These are phyloP conservation scores for Phoxinus phoxinus DNA, from an alignment of 2,113 vertebrate genomes.

Conservation along the genomic window DNA sequence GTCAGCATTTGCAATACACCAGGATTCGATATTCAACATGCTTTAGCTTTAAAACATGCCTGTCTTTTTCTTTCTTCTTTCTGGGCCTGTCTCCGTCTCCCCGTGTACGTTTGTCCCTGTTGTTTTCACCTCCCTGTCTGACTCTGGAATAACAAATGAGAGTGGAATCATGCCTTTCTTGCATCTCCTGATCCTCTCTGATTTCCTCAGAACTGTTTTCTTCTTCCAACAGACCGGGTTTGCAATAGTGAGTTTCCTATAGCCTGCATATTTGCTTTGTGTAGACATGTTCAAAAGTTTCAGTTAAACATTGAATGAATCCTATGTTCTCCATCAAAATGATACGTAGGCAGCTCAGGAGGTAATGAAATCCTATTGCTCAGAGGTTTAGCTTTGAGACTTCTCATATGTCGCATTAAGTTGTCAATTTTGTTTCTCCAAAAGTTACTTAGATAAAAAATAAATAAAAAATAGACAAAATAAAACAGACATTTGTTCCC, in stretches of 20 bases:
- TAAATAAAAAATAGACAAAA: background rate
- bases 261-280: background rate
- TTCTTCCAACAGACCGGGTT: background rate
- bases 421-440: background rate
- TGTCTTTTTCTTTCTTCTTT: background rate
- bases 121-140: conserved; percentile 23
- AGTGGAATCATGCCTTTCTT: background rate
- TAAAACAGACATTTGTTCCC: background rate
- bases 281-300: background rate
- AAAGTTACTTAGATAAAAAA: background rate
- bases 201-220: background rate
- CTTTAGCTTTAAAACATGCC: background rate
- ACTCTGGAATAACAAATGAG: conserved; percentile 29
- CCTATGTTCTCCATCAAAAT: background rate
- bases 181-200: background rate
- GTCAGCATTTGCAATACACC: background rate
- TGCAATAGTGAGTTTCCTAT: background rate
- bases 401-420: background rate
- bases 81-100: background rate
- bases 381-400: background rate
- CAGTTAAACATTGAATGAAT: background rate
- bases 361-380: background rate
- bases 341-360: background rate
- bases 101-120: background rate
- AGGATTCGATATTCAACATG: background rate